Evolutionary conservation across 2,888 invertebrate species (phyloP).

Genomic region (Tiliacea citrago): DNA sequence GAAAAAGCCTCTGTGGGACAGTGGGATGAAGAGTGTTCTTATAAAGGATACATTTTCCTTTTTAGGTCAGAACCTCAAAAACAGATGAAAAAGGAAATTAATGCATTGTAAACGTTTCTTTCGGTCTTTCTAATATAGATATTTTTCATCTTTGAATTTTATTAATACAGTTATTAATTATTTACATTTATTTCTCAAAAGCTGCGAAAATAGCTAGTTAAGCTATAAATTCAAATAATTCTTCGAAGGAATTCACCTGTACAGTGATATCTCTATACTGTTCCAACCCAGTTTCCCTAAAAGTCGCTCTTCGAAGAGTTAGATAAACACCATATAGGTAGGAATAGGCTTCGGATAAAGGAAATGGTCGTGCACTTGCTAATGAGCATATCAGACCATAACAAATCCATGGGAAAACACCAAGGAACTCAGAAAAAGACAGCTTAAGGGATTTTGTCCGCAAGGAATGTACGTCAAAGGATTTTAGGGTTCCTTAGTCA

Average conservation of each 20-base stretch:
- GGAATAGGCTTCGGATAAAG: conserved; percentile 38
- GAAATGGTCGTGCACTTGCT: conserved; percentile 47
- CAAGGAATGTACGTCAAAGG: too few species aligned
- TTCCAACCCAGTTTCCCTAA: conserved; percentile 53
- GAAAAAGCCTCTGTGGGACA: not conserved
- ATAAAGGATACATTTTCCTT: too few species aligned
- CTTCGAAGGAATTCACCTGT: conserved; percentile 32
- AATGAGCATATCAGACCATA: conserved; percentile 58
- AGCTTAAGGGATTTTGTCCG: not conserved
- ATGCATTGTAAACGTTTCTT: not conserved
- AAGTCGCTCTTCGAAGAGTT: conserved; percentile 27
- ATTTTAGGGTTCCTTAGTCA: too few species aligned
- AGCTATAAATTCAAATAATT: not conserved
- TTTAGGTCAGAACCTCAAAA: too few species aligned
- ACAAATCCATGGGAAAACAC: conserved; percentile 38
- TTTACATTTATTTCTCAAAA: too few species aligned
- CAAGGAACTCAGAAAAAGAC: not conserved
- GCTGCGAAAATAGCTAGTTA: not conserved
- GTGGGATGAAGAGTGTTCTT: too few species aligned
- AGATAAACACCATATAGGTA: conserved; percentile 53
- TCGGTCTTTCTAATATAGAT: not conserved
- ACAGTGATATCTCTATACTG: conserved; percentile 44
- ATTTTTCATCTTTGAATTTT: not conserved
- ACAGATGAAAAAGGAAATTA: not conserved
- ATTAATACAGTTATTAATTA: too few species aligned